phyloP scores from a whole-genome alignment of 1,140 invertebrate genomes.

The Fopius arisanus region DNA sequence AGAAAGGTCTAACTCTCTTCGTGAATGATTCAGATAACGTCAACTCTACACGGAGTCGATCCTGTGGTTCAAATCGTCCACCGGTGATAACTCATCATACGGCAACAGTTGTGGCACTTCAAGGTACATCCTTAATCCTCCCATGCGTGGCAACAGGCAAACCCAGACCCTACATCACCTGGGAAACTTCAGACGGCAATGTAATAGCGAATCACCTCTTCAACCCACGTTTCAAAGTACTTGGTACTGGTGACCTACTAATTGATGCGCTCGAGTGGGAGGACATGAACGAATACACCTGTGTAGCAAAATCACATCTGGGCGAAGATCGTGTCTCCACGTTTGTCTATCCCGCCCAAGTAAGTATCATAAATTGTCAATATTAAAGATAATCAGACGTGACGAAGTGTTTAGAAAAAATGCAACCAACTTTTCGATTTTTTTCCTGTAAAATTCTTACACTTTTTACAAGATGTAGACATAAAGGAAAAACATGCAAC shows the following conservation, averaged over 20 bases:
- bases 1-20: neutral
- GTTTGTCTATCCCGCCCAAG: constrained; percentile 42
- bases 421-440: too few species aligned
- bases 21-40: neutral
- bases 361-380: constrained; percentile 25
- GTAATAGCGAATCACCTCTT: constrained; percentile 60
- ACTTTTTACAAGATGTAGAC: too few species aligned
- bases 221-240: constrained; percentile 66
- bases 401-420: too few species aligned
- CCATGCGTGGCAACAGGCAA: constrained; percentile 75
- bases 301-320: constrained; percentile 71
- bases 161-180: constrained; percentile 71
- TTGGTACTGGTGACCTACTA: constrained; percentile 76
- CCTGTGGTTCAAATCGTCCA: neutral
- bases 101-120: constrained; percentile 54
- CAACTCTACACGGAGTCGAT: neutral
- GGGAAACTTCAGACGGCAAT: constrained; percentile 69
- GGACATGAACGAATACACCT: constrained; percentile 83
- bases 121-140: constrained; percentile 71
- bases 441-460: too few species aligned
- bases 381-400: too few species aligned
- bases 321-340: constrained; percentile 35
- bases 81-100: constrained; percentile 40
- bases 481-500: too few species aligned
- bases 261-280: constrained; percentile 76